These are phyloP conservation scores for Centrocercus urophasianus DNA, from an alignment of 2,113 vertebrate species.

Conservation along the genomic window DNA sequence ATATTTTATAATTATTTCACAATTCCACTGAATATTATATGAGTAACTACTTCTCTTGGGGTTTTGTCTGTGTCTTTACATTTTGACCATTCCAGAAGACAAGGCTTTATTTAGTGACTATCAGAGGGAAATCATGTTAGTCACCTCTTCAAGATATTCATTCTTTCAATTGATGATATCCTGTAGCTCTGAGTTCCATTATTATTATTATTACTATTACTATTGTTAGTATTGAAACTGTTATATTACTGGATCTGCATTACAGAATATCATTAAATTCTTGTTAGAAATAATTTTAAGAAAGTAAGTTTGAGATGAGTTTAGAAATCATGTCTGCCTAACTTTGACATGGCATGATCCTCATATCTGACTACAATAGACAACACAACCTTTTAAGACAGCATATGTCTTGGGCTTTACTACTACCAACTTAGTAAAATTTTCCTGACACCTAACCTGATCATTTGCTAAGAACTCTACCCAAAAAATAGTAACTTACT, in stretches of 20 bases:
- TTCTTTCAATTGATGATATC: neutral
- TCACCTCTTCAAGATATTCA: neutral
- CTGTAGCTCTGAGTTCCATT: neutral
- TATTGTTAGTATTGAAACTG: neutral
- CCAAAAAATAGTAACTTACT: neutral
- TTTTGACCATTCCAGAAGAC: neutral
- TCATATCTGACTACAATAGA: neutral
- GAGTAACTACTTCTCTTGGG: constrained; percentile 9
- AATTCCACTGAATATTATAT: constrained; percentile 5
- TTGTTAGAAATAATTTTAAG: neutral
- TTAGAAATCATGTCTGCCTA: neutral
- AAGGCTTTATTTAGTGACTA: neutral
- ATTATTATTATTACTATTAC: neutral
- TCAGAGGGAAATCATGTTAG: neutral
- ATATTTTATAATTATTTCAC: too few relatives aligned
- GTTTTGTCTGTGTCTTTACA: neutral
- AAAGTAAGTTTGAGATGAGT: neutral
- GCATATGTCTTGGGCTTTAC: neutral
- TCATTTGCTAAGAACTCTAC: neutral
- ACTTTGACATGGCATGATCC: neutral
- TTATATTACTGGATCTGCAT: neutral
- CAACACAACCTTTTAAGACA: neutral
- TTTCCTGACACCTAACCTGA: neutral
- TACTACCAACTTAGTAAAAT: neutral
- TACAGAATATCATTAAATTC: neutral